A percentile compares a stretch with the other conserved stretches of the same genome.
These are phyloP conservation scores for Mallateleia sp. DNA, from an alignment of 2,888 invertebrate genomes.

Conservation along the genomic window DNA sequence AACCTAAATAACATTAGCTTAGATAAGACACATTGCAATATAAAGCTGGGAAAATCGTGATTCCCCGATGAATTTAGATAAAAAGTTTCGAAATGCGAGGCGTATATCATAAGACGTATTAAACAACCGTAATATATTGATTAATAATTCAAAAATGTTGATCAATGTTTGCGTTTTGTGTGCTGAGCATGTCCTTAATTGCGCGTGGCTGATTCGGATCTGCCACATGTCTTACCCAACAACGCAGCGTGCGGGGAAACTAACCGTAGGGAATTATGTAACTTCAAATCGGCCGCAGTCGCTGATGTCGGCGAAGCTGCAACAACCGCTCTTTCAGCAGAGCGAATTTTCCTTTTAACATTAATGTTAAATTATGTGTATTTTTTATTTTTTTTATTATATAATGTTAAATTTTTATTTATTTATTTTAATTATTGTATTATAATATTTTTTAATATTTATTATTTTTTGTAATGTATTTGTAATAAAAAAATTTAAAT, in stretches of 20 bases:
- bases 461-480: too few species aligned
- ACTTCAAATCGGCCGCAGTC: conserved; percentile 58
- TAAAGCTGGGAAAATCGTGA: conserved; percentile 61
- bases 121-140: conserved; percentile 22
- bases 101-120: conserved; percentile 25
- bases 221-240: conserved; percentile 65
- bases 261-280: conserved; percentile 61
- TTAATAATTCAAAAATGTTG: conserved; percentile 53
- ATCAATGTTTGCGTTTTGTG: conserved; percentile 50
- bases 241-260: conserved; percentile 43
- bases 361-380: too few species aligned
- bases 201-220: conserved; percentile 58
- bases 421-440: too few species aligned
- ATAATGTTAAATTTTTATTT: too few species aligned
- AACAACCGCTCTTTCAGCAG: conserved; percentile 55
- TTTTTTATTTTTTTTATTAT: too few species aligned
- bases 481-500: too few species aligned
- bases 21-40: conserved; percentile 56
- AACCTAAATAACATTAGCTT: conserved; percentile 48
- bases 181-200: conserved; percentile 69
- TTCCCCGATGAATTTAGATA: conserved; percentile 40
- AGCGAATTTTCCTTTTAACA: too few species aligned
- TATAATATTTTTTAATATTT: too few species aligned
- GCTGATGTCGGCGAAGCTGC: conserved; percentile 55
- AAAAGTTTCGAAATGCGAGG: conserved; percentile 19